Evolutionary conservation across 2,888 invertebrate genomes (phyloP), one percentile per base, ranked within the genome.

Genomic region (Pemphredon lugubris): DNA sequence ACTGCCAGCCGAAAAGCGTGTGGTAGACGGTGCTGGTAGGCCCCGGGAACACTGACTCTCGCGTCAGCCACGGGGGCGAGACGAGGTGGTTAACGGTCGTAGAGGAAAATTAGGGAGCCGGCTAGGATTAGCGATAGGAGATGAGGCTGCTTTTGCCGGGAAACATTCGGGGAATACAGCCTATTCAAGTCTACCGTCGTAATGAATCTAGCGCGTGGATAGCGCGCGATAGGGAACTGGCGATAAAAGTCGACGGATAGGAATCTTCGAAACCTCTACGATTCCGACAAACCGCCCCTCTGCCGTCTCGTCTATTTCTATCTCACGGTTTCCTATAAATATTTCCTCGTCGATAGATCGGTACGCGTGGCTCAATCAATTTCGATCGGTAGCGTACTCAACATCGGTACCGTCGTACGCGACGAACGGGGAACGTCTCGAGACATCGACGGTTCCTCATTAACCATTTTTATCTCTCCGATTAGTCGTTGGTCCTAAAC

Each of bases 21-120:
- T 7, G 34, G n/a, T n/a, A n/a, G 34, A n/a, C n/a, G n/a, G 34
- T 34, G 34, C 60, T 20, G 51, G 42, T 60, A 37, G 59, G 20
- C 21, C 64, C 16, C 40, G 45, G n/a, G n/a, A n/a, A n/a, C n/a
- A n/a, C n/a, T 57, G 60, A 57, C 54, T 70, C 70, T 21, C 51
- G 39, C 30, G 50, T n/a, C n/a, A n/a, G n/a, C n/a, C n/a, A 32
- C 54, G 42, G 26, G 54, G 30, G 47, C 34, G 39, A 42, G 61
- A 64, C 51, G 73, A 75, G 78, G 47, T 61, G 63, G 61, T 68
- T 73, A 75, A 72, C 74, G 76, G 71, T 69, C 67, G 60, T 66
- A 54, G 47, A 68, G 68, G 76, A 72, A 72, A 79, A 79, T 79
- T 79, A 76, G 79, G 69, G 68, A 53, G 58, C 54, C 32, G 9